Conservation (phyloP, 1,140 invertebrate genomes). For the Mylabris phalerata region DNA sequence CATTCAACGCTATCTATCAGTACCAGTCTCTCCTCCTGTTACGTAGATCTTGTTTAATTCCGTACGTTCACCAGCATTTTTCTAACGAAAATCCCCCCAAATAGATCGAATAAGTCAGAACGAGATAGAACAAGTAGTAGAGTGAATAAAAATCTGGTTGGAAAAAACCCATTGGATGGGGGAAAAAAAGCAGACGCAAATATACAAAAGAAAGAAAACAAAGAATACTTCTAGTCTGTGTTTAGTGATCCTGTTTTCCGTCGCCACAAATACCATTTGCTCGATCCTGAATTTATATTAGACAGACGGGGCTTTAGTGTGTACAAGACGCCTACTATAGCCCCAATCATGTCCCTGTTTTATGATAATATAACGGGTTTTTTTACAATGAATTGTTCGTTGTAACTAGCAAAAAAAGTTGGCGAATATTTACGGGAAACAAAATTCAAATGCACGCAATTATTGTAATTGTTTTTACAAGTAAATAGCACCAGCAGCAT, state of each 20-base stretch:
- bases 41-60: conserved; percentile 21
- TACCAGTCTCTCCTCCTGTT: conserved; percentile 11
- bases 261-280: conserved; percentile 11
- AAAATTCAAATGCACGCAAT: not conserved
- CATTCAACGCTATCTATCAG: conserved; percentile 23
- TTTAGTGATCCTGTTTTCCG: conserved; percentile 12
- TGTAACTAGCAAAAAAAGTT: no score
- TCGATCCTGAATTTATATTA: conserved; percentile 18
- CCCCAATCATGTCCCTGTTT: conserved; percentile 10
- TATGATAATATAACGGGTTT: conserved; percentile 17
- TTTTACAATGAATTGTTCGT: not conserved
- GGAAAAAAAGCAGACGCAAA: not conserved
- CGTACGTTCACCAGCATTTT: conserved; percentile 10
- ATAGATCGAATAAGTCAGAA: not conserved
- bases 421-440: no score
- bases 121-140: no score
- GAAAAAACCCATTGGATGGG: no score
- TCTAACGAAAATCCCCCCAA: conserved; percentile 14
- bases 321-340: not conserved
- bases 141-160: no score
- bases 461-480: conserved; percentile 3
- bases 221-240: not conserved
- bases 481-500: no score
- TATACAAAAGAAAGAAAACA: no score
- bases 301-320: conserved; percentile 6